Evolutionary conservation across 2,888 invertebrate genomes (phyloP), one percentile per base, ranked within the genome.

Genomic region (Trimorus sp.): DNA sequence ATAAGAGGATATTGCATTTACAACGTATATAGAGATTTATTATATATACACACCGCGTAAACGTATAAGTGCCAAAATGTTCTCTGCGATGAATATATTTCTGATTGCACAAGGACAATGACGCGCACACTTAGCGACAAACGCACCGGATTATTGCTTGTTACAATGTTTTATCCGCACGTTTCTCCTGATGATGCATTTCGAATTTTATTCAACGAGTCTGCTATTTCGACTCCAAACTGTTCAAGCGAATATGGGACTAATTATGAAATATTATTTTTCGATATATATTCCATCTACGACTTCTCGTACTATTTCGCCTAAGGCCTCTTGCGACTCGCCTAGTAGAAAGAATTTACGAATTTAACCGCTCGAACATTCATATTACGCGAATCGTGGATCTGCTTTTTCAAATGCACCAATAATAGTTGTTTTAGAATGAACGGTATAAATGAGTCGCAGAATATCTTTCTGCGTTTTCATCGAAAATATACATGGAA

Each of bases 1-100:
- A 84, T 91, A 87, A 89, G 70, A 65, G 9, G 45, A 62, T 14
- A 0, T 37, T n/a, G 11, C 12, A 45, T 26, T 26, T 26, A 45
- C n/a, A 45, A 45, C n/a, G n/a, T 45, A 45, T 45, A 45, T 45
- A 45, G 26, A 26, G 26, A 26, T 26, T 26, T 49, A 40, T 59
- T 37, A 16, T 59, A 14, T 15, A n/a, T 59, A 40, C 16, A 15
- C 11, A 40, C 40, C 15, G 45, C 56, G 36, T n/a, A 63, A n/a
- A 37, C 45, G 42, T 45, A 63, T 42, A 58, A 70, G 73, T 63
- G 59, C 81, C 69, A 74, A 77, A 73, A 42, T 36, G 37, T 56
- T 66, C 12, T 51, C 51, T 56, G 58, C 51, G 37, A 70, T 38
- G 5, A 59, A 63, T 78, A 71, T 71, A 73, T 78, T 66, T 71